Evolutionary conservation across 2,888 invertebrate species (phyloP), one percentile per base, ranked within the genome.

Genomic region (Dasysyrphus tricinctus): DNA sequence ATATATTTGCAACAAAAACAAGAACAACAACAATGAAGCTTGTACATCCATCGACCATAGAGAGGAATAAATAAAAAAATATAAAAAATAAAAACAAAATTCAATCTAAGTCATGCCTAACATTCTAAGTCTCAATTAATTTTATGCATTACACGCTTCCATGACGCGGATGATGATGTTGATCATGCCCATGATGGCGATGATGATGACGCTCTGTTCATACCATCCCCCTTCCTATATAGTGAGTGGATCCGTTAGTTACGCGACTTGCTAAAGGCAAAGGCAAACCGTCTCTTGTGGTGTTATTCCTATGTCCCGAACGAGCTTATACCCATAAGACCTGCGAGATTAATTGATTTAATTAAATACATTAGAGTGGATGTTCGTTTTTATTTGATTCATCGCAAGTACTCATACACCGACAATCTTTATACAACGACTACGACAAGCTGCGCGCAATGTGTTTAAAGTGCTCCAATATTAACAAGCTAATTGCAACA

Each of bases 81-180:
- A 49, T 3, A 51, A 69, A 29, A 69, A 24, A n/a, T n/a, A 69
- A 44, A 56, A 70, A 78, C 39, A 80, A 47, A 73, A 86, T 86
- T 75, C 51, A 86, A 72, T 86, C 77, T 70, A 78, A 78, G 81
- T 78, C 82, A 86, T 86, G 82, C 86, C 72, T 59, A 81, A 82
- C 74, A 78, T 82, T 86, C 75, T 54, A 57, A 86, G 85, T 73
- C 74, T 81, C 81, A 86, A 86, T 86, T 86, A 86, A 86, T 86
- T 86, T 86, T 82, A 86, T 86, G 82, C 86, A 82, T 79, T 78
- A 79, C 82, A 82, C 82, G 86, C 78, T 86, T 72, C 74, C 86
- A 82, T 86, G 86, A 82, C 79, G 86, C 67, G 74, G 67, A 86
- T 82, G 86, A 86, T 82, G 79, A 82, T 86, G 82, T 75, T 82